phyloP scores from a whole-genome alignment of 2,113 vertebrate genomes.

The Pelodiscus sinensis region DNA sequence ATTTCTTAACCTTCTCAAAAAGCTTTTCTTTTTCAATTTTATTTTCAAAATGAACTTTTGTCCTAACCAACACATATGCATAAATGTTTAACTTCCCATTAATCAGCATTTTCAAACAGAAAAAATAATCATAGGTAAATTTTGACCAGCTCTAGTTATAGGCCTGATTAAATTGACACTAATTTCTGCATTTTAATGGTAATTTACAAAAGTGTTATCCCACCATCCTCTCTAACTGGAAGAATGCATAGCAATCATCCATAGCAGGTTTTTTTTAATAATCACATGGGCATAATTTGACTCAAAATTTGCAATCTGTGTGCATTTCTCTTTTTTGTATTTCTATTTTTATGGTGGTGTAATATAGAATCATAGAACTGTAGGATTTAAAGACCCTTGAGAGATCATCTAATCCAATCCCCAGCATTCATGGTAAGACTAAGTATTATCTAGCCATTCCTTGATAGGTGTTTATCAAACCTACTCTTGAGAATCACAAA shows the following conservation, averaged over 20 bases:
- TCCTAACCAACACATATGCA: neutral
- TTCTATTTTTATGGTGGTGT: neutral
- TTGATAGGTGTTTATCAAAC: no score
- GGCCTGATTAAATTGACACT: neutral
- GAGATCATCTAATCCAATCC: neutral
- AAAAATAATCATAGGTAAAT: neutral
- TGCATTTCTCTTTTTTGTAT: neutral
- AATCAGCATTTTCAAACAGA: fast-evolving
- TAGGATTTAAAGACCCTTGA: neutral
- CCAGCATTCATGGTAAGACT: no score
- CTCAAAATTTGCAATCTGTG: neutral
- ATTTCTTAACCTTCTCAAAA: neutral
- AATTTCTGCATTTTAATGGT: neutral
- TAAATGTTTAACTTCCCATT: neutral
- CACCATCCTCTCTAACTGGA: fast-evolving
- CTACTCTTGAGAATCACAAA: no score
- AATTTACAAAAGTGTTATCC: neutral
- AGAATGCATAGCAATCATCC: neutral
- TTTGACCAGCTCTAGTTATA: fast-evolving
- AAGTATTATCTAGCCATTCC: no score
- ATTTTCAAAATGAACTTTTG: neutral
- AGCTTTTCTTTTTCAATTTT: neutral
- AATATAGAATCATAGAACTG: neutral
- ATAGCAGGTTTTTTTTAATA: neutral
- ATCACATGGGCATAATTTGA: neutral